A percentile compares a stretch with the other conserved stretches of the same genome.
Evolutionary conservation across 2,113 vertebrate species (phyloP).

Genomic region (Greenwoodochromis staneri): DNA sequence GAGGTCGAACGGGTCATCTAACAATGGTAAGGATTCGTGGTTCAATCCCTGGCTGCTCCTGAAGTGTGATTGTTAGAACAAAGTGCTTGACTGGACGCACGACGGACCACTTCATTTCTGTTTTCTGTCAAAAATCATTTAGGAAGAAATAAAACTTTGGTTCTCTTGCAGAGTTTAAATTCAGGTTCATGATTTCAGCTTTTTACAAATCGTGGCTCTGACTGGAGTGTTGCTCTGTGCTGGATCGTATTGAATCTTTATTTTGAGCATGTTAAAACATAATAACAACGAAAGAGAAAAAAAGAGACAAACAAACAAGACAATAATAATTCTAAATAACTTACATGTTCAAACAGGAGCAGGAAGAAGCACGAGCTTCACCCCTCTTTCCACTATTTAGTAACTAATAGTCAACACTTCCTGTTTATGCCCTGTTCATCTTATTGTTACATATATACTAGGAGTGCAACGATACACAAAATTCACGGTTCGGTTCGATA

Average conservation of each 20-base stretch:
- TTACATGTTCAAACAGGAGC: neutral
- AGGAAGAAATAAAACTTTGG: neutral
- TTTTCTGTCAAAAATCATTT: neutral
- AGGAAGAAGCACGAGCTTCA: neutral
- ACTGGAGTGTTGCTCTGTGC: neutral
- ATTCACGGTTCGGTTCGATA: too few species aligned
- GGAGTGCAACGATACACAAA: too few species aligned
- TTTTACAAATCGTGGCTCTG: neutral
- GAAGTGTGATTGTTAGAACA: neutral
- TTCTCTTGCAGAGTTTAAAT: neutral
- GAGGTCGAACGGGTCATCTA: accelerated
- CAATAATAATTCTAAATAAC: neutral
- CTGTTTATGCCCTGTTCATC: neutral
- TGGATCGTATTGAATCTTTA: neutral
- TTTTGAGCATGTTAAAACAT: neutral
- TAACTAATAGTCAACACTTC: neutral
- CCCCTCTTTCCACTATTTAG: neutral
- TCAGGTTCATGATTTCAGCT: neutral
- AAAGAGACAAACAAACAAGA: neutral
- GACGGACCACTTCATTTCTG: neutral
- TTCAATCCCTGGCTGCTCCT: neutral
- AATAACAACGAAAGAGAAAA: neutral
- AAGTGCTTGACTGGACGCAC: neutral
- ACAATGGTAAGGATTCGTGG: neutral
- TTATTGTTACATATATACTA: neutral